phyloP scores from a whole-genome alignment of 2,797 vertebrate genomes.

The Squalus acanthias region DNA sequence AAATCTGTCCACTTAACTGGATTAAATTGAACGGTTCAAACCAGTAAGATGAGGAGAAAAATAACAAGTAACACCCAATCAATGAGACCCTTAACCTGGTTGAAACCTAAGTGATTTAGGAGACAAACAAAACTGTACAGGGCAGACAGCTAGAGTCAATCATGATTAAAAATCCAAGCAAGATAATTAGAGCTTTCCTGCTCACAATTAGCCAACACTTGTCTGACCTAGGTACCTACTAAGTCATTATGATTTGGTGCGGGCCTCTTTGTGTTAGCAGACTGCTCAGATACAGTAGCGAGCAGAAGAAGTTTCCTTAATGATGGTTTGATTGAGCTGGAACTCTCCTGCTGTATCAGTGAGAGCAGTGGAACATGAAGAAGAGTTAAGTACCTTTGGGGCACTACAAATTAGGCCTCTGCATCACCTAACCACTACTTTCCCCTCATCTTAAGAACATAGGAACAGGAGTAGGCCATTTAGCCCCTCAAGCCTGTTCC shows the following conservation, averaged over 20 bases:
- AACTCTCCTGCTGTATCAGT: not conserved
- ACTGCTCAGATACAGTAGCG: not conserved
- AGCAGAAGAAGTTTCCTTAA: not conserved
- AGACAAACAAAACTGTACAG: not conserved
- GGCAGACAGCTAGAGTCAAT: not conserved
- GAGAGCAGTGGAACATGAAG: not conserved
- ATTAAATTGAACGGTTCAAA: not conserved
- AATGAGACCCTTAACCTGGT: not conserved
- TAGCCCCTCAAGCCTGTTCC: too few relatives aligned
- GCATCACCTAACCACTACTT: not conserved
- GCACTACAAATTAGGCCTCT: not conserved
- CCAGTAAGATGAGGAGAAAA: not conserved
- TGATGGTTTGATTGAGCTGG: not conserved
- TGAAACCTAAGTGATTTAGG: not conserved
- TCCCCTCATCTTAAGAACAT: not conserved
- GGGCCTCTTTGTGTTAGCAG: not conserved
- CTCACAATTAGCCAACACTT: not conserved
- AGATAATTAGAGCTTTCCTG: not conserved
- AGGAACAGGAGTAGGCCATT: too few relatives aligned
- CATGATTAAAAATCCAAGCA: not conserved
- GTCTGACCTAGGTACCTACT: not conserved
- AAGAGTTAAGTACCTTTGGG: not conserved
- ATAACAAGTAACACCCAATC: not conserved
- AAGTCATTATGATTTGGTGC: not conserved
- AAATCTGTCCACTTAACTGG: not conserved